phyloP scores from a whole-genome alignment of 1,140 invertebrate genomes.

The Cydia amplana region DNA sequence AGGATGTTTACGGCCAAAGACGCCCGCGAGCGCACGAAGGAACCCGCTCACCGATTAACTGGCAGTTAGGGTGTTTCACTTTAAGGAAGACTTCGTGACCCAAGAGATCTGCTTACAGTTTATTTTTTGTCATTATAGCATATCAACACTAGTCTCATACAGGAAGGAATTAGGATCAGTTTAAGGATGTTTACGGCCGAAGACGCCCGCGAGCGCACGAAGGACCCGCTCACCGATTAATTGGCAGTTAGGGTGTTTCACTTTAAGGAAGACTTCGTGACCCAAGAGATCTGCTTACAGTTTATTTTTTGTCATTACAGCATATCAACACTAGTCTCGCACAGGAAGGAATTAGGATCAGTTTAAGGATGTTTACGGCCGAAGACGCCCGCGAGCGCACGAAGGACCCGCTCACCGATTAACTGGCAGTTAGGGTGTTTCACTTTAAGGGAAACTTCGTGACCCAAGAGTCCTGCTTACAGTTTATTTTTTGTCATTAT shows the following conservation, averaged over 20 bases:
- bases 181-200: constrained; percentile 51
- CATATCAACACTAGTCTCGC: constrained; percentile 39
- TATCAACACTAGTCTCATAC: constrained; percentile 39
- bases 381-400: constrained; percentile 45
- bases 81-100: background rate
- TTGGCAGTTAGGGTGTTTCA: background rate
- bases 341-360: constrained; percentile 53
- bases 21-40: no score
- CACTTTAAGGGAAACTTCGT: background rate
- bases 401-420: constrained; percentile 28
- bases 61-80: background rate
- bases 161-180: constrained; percentile 56
- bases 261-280: background rate
- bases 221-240: constrained; percentile 28
- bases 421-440: background rate
- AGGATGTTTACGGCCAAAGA: no score
- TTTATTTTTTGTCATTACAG: background rate
- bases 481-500: background rate
- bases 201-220: constrained; percentile 45
- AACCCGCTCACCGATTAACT: no score
- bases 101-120: background rate
- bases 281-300: background rate
- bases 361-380: constrained; percentile 53
- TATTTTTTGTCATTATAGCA: background rate
- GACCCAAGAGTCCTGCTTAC: no score